Base-by-base conservation (phyloP, 2,797 vertebrate species). In the Gymnothorax javanicus region DNA sequence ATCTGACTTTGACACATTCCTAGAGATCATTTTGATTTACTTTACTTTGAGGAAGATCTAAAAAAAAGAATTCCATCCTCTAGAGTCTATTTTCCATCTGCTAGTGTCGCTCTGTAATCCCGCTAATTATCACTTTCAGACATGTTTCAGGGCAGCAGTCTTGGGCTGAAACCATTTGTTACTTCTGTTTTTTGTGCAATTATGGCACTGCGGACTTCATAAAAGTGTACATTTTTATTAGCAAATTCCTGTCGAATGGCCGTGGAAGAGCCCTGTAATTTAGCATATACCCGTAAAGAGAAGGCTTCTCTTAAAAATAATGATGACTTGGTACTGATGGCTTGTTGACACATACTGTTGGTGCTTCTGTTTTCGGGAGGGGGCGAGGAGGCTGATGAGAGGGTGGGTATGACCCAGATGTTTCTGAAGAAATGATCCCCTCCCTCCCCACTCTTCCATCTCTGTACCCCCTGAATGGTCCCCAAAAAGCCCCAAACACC, bases 191-290 rank as follows among this genome's bases (percentile, higher is more conserved):
- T 91, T 87, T 84, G 33, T n/a, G 54, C 25, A n/a, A 89, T 90
- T 88, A 82, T 89, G 87, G 89, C 86, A 89, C 90, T 89, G 88
- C 79, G 69, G 77, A 75, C 54, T 23, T 54, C 82, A 81, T 56
- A 87, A 87, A 91, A 88, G 90, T 89, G 88, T 85, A 59, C 82
- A 88, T 89, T 91, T 90, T 90, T 90, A 89, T 88, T 85, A 77
- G 85, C 67, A 71, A 85, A 88, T 33, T 84, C 86, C 58, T 84
- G 59, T 43, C 23, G 33, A 43, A 43, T 59, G n/a, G 59, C 84
- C 84, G 85, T 84, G 54, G 2, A 52, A 15, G 56, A 83, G 87
- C 88, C 89, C 92, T 93, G 88, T 92, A 77, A 93, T 93, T 91
- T 91, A 56, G 4, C 64, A 62, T 60, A 33, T 79, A 57, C 59